These are phyloP conservation scores for Euproctis similis DNA, from an alignment of 2,888 invertebrate species.

Conservation along the genomic window DNA sequence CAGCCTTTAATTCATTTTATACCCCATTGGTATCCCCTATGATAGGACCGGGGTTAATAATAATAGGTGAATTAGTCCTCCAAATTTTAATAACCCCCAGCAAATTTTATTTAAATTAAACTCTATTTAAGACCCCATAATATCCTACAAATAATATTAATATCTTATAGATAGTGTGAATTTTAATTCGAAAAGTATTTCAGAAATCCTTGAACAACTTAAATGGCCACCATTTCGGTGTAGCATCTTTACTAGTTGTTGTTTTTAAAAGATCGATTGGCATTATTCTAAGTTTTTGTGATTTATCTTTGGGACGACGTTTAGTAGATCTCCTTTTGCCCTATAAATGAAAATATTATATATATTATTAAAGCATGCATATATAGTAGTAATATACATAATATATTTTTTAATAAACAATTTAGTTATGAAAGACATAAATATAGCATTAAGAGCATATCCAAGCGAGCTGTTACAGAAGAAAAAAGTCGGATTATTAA, in stretches of 20 bases:
- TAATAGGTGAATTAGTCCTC: no score
- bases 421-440: slow-evolving; percentile 1
- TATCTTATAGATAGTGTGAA: no score
- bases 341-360: slow-evolving; percentile 51
- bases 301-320: slow-evolving; percentile 31
- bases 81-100: no score
- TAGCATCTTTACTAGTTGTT: slow-evolving; percentile 19
- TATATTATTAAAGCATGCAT: neutral
- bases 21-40: no score
- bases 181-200: slow-evolving; percentile 13
- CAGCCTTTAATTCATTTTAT: no score
- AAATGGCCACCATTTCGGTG: slow-evolving; percentile 32
- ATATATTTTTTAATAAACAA: no score
- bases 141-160: no score
- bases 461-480: slow-evolving; percentile 17
- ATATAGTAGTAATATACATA: neutral
- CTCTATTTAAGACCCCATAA: no score
- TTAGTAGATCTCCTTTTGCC: slow-evolving; percentile 34
- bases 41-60: no score
- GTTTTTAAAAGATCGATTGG: no score
- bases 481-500: no score
- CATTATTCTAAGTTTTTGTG: slow-evolving; percentile 35
- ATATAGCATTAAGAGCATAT: slow-evolving; percentile 2
- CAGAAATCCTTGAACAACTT: slow-evolving; percentile 31
- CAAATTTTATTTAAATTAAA: no score